These are phyloP conservation scores for Anabacerthia variegaticeps DNA, from an alignment of 2,797 vertebrate genomes.

Conservation along the genomic window DNA sequence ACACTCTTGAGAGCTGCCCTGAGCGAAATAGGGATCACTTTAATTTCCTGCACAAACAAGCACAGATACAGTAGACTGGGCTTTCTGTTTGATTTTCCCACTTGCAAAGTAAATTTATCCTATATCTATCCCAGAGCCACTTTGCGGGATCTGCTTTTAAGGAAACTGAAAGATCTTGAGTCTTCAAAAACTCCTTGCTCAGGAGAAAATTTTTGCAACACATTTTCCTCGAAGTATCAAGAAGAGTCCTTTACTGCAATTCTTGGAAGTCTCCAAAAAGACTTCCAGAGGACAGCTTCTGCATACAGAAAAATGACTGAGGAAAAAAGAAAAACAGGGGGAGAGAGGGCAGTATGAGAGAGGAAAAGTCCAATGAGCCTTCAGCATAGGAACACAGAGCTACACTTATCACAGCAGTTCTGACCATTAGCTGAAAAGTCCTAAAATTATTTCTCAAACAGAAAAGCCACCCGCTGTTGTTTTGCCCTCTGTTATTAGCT, in stretches of 20 bases:
- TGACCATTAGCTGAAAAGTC: not conserved
- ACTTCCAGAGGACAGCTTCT: not conserved
- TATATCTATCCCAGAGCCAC: not conserved
- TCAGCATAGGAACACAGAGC: not conserved
- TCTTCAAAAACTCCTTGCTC: not conserved
- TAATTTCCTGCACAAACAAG: constrained; percentile 38
- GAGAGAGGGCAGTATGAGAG: not conserved
- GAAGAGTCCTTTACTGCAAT: not conserved
- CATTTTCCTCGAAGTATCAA: not conserved
- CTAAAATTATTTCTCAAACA: not conserved
- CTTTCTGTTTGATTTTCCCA: not conserved
- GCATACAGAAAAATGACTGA: not conserved
- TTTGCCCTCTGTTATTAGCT: not conserved
- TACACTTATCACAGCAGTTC: not conserved
- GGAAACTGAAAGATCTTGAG: not conserved
- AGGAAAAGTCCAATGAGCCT: not conserved
- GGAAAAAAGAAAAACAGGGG: not conserved
- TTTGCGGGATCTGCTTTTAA: not conserved
- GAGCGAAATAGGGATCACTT: not conserved
- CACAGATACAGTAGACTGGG: not conserved
- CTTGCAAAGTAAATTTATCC: not conserved
- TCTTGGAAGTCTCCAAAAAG: not conserved
- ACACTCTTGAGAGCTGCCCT: not conserved
- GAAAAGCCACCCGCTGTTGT: not conserved
- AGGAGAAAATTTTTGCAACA: not conserved